phyloP scores from a whole-genome alignment of 2,113 vertebrate genomes.

The Prolemur simus region DNA sequence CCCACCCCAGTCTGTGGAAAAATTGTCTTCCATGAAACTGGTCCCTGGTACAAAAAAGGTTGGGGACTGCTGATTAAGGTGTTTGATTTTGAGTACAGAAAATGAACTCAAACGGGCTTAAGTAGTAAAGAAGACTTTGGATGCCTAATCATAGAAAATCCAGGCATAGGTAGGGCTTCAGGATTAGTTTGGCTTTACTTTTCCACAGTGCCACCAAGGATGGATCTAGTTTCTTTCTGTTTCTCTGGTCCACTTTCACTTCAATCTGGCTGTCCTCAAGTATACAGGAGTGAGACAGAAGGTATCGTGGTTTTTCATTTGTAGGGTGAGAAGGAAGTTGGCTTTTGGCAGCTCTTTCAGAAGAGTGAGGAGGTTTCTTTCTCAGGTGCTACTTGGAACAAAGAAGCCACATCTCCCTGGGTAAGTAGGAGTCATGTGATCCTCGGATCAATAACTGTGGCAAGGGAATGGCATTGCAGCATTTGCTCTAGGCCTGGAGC shows the following conservation, averaged over 20 bases:
- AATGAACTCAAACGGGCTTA: not conserved
- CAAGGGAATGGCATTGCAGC: not conserved
- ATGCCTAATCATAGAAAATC: not conserved
- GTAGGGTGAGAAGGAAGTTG: not conserved
- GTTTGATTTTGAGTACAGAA: conserved; percentile 10
- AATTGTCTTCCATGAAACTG: too few relatives aligned
- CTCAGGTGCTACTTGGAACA: not conserved
- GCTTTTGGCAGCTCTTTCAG: not conserved
- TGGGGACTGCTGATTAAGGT: not conserved
- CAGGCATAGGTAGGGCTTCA: not conserved
- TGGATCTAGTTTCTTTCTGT: not conserved
- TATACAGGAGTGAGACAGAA: not conserved
- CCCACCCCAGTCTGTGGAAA: not conserved
- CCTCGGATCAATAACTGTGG: not conserved
- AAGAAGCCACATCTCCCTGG: not conserved
- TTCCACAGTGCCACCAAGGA: not conserved
- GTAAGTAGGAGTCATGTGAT: not conserved
- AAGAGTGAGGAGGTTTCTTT: not conserved
- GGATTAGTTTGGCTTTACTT: not conserved
- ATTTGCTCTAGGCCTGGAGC: not conserved
- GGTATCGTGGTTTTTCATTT: not conserved
- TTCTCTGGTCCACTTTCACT: not conserved
- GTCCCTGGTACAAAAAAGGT: too few relatives aligned
- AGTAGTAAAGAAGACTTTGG: not conserved
- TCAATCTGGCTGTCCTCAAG: not conserved